Evolutionary conservation across 1,140 invertebrate species (phyloP), one percentile per base, ranked within the genome.

Genomic region (Brachionus manjavacas): DNA sequence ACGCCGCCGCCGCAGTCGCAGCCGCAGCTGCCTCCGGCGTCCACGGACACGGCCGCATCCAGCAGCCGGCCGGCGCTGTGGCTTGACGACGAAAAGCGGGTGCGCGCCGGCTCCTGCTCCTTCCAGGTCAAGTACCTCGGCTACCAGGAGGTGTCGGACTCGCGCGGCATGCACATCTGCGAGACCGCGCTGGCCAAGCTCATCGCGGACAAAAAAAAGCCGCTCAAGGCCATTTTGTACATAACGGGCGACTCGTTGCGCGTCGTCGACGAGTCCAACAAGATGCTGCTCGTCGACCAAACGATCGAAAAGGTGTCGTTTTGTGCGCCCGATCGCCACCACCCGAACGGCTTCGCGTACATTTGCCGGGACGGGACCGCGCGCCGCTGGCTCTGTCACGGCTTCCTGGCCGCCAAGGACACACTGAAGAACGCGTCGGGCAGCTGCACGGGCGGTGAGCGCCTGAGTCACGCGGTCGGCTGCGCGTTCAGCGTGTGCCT

Each of bases 281-380:
- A 98, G 90, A 92, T n/a, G 3, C n/a, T 99, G 68, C 96, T 99
- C 85, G 96, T 99, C 14, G 98, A 99, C 91, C 98, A 99, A 90
- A 99, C 97, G 3, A 99, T 99, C 85, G 98, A 99, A 88, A 99
- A 99, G 90, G 98, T 99, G 0, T 99, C 97, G 3, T 99, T 99
- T 90, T 99, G 98, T 91, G 96, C 98, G 8, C 98, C 98, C 0
- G 98, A 99, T 90, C 92, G 97, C 84, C 98, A 98, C 89, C 95
- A 99, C 87, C 96, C 99, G 86, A 94, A 95, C 86, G 98, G 97
- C 11, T 99, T 99, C 90, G 95, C 95, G 83, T 97, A 95, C 88
- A 95, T 95, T 86, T 95, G 95, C 87, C 92, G 93, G 86, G 94
- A 95, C 88, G 94, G 93, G 7, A 94, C 93, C 11, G 95, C 90